Base-by-base conservation (phyloP, 2,113 vertebrate genomes). In the Paracanthobrama guichenoti region DNA sequence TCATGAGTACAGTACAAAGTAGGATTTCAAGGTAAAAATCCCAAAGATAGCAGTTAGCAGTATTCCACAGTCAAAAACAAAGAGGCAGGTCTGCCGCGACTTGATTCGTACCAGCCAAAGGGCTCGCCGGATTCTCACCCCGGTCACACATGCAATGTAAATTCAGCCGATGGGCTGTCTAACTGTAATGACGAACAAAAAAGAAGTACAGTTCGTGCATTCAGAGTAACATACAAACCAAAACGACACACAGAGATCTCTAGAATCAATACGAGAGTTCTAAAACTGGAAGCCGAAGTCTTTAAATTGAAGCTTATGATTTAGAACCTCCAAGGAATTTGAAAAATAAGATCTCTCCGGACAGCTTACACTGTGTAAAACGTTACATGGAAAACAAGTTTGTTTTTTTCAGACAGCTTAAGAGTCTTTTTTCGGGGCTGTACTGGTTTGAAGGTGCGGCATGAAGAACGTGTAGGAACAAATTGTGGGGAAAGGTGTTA, bases 1-100 rank as follows among this genome's bases (percentile, higher is more conserved):
- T 93, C 84, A 94, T 93, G 93, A 95, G 93, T 92, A 94, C 93
- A 95, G 93, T 93, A 94, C 91, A 93, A 93, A 90, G 89, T 90
- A 90, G 92, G 87, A 88, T 88, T 91, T 81, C 86, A 84, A 90
- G 85, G 88, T 92, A 90, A 91, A 91, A 90, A 89, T 31, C 89
- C 90, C 90, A 85, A 91, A 88, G 69, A 88, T 89, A 88, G 79
- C 77, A 57, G 26, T 62, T 87, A 90, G 85, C 88, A 87, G 90
- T 87, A 87, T 57, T 76, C 66, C 66, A 76, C 66, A 78, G 75
- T 79, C 83, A 84, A 67, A 82, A 62, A 6, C 73, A 14, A 79
- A 84, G 11, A 14, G 59, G 46, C 59, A 69, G 73, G 28, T 60
- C 77, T 79, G 59, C 57, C 59, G 22, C 42, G 42, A 64, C 59